Percentiles rank a stretch among this genome's conserved stretches.
Conservation (phyloP, 1,140 invertebrate species). For the Neodiprion virginianus region DNA sequence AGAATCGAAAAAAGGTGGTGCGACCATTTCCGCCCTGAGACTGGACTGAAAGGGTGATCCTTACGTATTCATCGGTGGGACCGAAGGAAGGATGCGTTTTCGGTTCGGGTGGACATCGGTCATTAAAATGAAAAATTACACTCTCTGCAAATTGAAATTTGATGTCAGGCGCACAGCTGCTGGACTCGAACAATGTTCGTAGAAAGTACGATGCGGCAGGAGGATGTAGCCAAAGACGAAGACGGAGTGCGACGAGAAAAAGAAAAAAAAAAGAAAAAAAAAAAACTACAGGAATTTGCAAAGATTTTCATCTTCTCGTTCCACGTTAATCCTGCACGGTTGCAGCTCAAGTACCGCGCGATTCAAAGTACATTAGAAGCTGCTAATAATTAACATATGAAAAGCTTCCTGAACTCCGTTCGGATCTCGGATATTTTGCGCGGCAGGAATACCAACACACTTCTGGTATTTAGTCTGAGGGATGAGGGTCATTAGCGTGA, state of each 20-base stretch:
- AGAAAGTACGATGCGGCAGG: background rate
- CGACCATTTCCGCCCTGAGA: constrained; percentile 1
- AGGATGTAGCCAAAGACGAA: constrained; percentile 27
- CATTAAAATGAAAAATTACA: constrained; percentile 16
- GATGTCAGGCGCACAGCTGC: background rate
- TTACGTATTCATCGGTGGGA: background rate
- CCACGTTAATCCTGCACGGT: background rate
- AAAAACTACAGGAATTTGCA: constrained; percentile 34
- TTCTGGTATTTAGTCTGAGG: constrained; percentile 44
- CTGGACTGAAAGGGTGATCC: background rate
- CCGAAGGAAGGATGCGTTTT: background rate
- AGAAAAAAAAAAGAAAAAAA: constrained; percentile 28
- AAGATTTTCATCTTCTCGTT: background rate
- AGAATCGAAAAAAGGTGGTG: background rate
- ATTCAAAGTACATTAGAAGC: constrained; percentile 22
- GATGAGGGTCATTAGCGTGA: constrained; percentile 37
- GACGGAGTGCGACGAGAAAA: constrained; percentile 40
- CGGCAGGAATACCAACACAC: constrained; percentile 41
- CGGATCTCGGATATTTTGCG: constrained; percentile 30
- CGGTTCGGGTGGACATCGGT: constrained; percentile 6
- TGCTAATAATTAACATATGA: background rate
- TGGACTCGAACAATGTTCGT: background rate
- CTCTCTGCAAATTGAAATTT: constrained; percentile 11
- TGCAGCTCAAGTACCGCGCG: constrained; percentile 17
- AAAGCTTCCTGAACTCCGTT: background rate